phyloP scores from a whole-genome alignment of 2,888 invertebrate genomes.

The Dermolepida albohirtum region DNA sequence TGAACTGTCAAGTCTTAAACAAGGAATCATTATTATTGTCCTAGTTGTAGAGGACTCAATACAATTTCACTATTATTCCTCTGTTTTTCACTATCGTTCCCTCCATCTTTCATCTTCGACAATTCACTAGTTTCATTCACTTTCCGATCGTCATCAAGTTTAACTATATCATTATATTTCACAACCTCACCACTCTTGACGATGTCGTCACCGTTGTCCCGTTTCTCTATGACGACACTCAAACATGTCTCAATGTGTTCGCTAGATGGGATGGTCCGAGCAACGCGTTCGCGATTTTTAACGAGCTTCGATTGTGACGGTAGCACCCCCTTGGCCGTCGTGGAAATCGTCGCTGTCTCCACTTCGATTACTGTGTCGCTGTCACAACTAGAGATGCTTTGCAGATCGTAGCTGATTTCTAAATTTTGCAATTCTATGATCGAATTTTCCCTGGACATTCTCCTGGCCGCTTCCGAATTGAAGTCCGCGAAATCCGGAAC shows the following conservation, averaged over 20 bases:
- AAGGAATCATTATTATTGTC: conserved; percentile 59
- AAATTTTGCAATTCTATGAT: conserved; percentile 65
- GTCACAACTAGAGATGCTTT: conserved; percentile 60
- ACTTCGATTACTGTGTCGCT: conserved; percentile 55
- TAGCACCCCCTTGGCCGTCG: neutral
- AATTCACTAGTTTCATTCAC: conserved; percentile 29
- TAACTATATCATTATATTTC: conserved; percentile 53
- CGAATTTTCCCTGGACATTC: conserved; percentile 60
- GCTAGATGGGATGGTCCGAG: conserved; percentile 51
- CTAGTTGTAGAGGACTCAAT: conserved; percentile 74
- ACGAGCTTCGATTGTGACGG: conserved; percentile 55
- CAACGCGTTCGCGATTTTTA: conserved; percentile 49
- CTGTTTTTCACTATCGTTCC: conserved; percentile 46
- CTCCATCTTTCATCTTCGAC: conserved; percentile 22
- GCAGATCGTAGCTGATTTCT: conserved; percentile 60
- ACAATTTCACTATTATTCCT: conserved; percentile 68
- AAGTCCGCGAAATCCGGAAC: conserved; percentile 55
- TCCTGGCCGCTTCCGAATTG: conserved; percentile 50
- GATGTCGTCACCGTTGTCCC: conserved; percentile 57
- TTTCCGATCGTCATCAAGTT: conserved; percentile 5
- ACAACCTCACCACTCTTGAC: conserved; percentile 56
- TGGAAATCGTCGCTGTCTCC: conserved; percentile 45
- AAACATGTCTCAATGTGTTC: conserved; percentile 67
- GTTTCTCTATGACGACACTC: conserved; percentile 63
- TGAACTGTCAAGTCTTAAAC: conserved; percentile 37